Evolutionary conservation across 2,888 invertebrate species (phyloP).

Genomic region (Cephus rjabovi): DNA sequence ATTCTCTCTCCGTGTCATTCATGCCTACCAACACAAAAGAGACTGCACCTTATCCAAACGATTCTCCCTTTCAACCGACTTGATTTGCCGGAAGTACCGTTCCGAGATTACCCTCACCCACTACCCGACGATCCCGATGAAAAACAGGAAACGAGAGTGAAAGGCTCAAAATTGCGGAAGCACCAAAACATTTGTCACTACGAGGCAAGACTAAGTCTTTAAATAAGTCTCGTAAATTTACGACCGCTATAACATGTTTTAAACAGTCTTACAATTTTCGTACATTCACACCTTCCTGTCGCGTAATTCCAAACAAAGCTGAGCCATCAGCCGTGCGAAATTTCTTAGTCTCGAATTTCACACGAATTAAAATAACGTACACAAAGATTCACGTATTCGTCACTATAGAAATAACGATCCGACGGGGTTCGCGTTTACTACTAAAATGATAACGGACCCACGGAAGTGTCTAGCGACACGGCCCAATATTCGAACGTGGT

Average conservation of each 20-base stretch:
- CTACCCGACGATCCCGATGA: neutral
- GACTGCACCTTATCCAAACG: slow-evolving; percentile 30
- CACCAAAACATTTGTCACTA: neutral
- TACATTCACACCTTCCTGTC: neutral
- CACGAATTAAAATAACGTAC: neutral
- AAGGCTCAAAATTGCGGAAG: neutral
- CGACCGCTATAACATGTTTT: neutral
- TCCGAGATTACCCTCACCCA: neutral
- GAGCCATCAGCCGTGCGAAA: neutral
- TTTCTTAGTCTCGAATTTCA: neutral
- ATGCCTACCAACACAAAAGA: slow-evolving; percentile 23
- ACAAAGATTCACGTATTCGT: neutral
- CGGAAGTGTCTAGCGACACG: neutral
- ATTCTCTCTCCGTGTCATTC: slow-evolving; percentile 34
- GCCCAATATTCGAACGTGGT: neutral
- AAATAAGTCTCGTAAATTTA: too few species aligned
- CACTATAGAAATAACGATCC: neutral
- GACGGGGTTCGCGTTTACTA: neutral
- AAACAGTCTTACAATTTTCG: neutral
- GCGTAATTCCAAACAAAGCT: neutral
- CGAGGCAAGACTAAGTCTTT: neutral
- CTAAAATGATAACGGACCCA: neutral
- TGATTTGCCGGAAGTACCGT: neutral
- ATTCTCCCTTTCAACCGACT: slow-evolving; percentile 29
- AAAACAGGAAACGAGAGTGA: neutral